phyloP scores from a whole-genome alignment of 2,888 invertebrate species.

The Drosophila cognata region DNA sequence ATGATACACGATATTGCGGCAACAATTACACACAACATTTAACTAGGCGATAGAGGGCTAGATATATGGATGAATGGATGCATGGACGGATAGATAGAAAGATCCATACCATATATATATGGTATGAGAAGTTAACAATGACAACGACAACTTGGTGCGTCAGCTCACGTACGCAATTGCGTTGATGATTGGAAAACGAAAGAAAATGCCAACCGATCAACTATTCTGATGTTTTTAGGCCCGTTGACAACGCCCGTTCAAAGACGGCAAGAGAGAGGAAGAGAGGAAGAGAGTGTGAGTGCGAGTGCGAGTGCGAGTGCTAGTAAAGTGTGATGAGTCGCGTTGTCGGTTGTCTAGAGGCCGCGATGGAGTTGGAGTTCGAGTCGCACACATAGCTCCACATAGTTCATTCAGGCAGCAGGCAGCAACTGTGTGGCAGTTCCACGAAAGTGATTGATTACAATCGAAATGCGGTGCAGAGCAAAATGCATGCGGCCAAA shows the following conservation, averaged over 20 bases:
- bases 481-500: conserved; percentile 54
- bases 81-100: conserved; percentile 4
- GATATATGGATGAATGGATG: conserved; percentile 11
- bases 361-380: neutral
- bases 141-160: conserved; percentile 52
- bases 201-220: conserved; percentile 51
- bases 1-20: conserved; percentile 57
- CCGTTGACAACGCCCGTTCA: conserved; percentile 65
- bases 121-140: conserved; percentile 34
- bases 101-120: neutral
- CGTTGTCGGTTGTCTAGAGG: conserved; percentile 6
- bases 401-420: conserved; percentile 59
- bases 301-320: neutral
- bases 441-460: conserved; percentile 81
- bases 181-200: conserved; percentile 72
- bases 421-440: conserved; percentile 39
- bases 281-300: neutral
- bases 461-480: conserved; percentile 66
- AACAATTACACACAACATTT: conserved; percentile 49
- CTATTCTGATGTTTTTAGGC: conserved; percentile 32
- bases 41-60: conserved; percentile 39
- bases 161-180: conserved; percentile 77
- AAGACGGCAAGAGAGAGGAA: neutral
- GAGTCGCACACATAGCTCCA: conserved; percentile 45
- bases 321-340: conserved; percentile 10